Percentiles rank a stretch among this genome's conserved stretches.
phyloP scores from a whole-genome alignment of 1,140 invertebrate genomes.

The Euwallacea similis region DNA sequence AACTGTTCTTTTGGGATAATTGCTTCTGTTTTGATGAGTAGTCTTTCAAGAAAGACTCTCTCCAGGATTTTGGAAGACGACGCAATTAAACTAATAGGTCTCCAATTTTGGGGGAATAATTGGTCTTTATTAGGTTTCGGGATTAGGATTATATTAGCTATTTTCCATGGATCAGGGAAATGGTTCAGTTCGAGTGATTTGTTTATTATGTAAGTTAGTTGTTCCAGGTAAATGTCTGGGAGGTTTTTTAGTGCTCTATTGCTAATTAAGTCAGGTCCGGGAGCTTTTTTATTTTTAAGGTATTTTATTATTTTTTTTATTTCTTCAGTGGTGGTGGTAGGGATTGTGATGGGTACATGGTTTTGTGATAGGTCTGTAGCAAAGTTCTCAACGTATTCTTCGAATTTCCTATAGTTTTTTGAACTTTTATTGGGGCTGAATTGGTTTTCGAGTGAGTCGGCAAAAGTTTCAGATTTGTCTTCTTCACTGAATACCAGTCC shows the following conservation, averaged over 20 bases:
- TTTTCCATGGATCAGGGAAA: background rate
- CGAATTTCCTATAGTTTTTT: background rate
- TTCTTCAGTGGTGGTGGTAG: too few species aligned
- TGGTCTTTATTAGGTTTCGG: background rate
- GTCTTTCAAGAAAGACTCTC: background rate
- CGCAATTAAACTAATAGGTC: background rate
- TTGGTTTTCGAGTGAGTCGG: background rate
- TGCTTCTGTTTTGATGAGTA: background rate
- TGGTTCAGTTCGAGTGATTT: background rate
- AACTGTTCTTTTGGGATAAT: slow-evolving; percentile 13
- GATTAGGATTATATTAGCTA: background rate
- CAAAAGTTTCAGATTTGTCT: background rate
- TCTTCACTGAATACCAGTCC: too few species aligned
- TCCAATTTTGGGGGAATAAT: background rate
- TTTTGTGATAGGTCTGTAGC: background rate
- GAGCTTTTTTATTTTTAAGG: slow-evolving; percentile 17
- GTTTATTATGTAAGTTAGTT: background rate
- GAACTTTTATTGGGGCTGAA: background rate
- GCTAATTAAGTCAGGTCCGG: slow-evolving; percentile 7
- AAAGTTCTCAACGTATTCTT: background rate
- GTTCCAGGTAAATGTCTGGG: background rate
- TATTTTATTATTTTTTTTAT: background rate
- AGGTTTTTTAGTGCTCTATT: background rate
- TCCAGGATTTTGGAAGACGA: background rate
- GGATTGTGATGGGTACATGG: background rate